Conservation (phyloP, 2,113 vertebrate species). For the Callospermophilus lateralis region DNA sequence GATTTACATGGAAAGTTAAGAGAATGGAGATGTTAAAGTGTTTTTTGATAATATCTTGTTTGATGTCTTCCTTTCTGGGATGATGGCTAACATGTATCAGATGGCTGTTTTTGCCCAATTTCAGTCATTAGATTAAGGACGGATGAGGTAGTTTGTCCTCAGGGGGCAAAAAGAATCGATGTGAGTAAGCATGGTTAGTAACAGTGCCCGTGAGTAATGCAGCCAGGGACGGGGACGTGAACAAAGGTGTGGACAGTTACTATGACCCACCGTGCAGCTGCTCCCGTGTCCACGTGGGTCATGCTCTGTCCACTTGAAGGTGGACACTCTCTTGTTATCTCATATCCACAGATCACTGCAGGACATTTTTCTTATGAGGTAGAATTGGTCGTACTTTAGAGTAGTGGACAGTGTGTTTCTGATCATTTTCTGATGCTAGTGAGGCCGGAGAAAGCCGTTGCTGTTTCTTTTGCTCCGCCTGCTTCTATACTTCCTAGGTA, state of each 20-base stretch:
- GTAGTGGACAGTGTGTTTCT: neutral
- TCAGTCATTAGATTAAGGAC: slow-evolving; percentile 83
- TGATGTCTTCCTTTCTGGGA: slow-evolving; percentile 83
- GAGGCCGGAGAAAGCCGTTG: neutral
- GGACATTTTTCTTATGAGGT: slow-evolving; percentile 63
- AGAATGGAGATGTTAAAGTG: slow-evolving; percentile 49
- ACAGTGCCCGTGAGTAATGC: slow-evolving; percentile 73
- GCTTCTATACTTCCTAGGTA: neutral
- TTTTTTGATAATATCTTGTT: slow-evolving; percentile 58
- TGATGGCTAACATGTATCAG: slow-evolving; percentile 79
- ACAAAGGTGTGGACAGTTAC: slow-evolving; percentile 49
- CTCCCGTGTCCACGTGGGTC: slow-evolving; percentile 63
- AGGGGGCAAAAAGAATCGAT: slow-evolving; percentile 83
- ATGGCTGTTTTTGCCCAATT: slow-evolving; percentile 78
- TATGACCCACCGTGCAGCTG: slow-evolving; percentile 71
- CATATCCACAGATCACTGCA: slow-evolving; percentile 60
- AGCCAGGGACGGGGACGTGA: slow-evolving; percentile 54
- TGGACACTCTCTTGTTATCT: slow-evolving; percentile 62
- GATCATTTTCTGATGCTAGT: neutral
- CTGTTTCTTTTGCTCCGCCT: neutral
- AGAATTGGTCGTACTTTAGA: neutral
- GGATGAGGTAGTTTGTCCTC: slow-evolving; percentile 83
- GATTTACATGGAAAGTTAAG: slow-evolving; percentile 73
- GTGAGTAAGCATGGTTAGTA: slow-evolving; percentile 85
- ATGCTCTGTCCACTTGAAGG: slow-evolving; percentile 25